Conservation (phyloP, 37 sponge, comb jelly and placozoan genomes). For the Oopsacas minuta region DNA sequence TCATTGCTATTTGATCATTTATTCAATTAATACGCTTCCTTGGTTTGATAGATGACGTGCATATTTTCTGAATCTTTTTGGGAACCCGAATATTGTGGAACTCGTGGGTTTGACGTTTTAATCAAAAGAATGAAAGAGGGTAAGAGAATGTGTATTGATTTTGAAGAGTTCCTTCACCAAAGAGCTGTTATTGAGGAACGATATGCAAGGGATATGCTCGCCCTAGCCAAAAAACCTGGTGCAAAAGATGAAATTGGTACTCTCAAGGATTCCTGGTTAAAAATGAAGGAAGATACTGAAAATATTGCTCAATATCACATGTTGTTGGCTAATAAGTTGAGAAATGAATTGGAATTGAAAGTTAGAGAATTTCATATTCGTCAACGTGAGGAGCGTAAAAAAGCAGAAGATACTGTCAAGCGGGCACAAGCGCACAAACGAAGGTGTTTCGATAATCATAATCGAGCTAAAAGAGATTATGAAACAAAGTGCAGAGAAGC, state of each 20-base stretch:
- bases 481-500: conserved; percentile 57
- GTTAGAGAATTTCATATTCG: conserved; percentile 57
- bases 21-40: too few species aligned
- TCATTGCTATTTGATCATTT: too few species aligned
- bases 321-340: conserved; percentile 35
- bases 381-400: conserved; percentile 59
- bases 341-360: conserved; percentile 34
- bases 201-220: conserved; percentile 49
- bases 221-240: conserved; percentile 32
- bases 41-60: too few species aligned
- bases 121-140: conserved; percentile 73
- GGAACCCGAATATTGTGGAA: conserved; percentile 52
- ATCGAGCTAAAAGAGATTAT: conserved; percentile 36
- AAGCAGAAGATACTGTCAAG: conserved; percentile 64
- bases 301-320: conserved; percentile 39
- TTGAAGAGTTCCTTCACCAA: conserved; percentile 67
- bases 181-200: conserved; percentile 64
- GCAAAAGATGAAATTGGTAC: conserved; percentile 78
- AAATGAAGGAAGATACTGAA: conserved; percentile 59
- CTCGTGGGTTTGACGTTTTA: conserved; percentile 53
- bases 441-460: conserved; percentile 43
- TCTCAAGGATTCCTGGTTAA: conserved; percentile 52
- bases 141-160: conserved; percentile 59
- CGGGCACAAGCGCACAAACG: conserved; percentile 48
- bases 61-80: background rate